Evolutionary conservation across 1,140 invertebrate species (phyloP), one percentile per base, ranked within the genome.

Genomic region (Drosophila micromelanica): DNA sequence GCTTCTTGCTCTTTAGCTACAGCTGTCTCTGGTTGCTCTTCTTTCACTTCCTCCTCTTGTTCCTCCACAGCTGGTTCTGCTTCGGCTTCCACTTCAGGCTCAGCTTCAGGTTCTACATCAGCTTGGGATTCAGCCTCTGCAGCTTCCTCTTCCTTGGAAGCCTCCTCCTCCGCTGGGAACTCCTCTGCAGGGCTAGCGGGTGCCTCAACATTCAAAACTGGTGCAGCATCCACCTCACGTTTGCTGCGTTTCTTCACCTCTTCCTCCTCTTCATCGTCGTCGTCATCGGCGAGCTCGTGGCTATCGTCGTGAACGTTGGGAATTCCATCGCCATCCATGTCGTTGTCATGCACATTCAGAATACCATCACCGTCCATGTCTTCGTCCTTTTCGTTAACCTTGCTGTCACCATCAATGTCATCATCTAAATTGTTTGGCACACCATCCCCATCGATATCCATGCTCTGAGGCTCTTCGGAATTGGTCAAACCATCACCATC

Each of bases 271-370:
- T 82, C 80, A 37, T 73, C 72, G 7, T 80, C 90, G 30, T 91
- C 81, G 17, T 54, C 70, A 15, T 49, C 46, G 12, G n/a, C n/a
- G 7, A 45, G 52, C 12, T 74, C 75, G 3, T 71, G 64, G 38
- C 72, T 80, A 40, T 87, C 76, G 48, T 92, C 90, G n/a, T 90
- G 87, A 13, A 67, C 72, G 51, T 89, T 90, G 45, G 80, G 79
- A 40, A 91, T 80, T 1, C 86, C 80, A 37, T 93, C 90, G 46
- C 93, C 93, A 49, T 79, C 91, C 0, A 93, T 91, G 30, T 93
- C 62, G 0, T 92, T 81, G 46, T 92, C 93, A 56, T 92, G 56
- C 43, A 68, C 74, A 52, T 91, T 91, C 6, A 68, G 46, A 37
- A 90, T 86, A 20, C 81, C 82, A 76, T 91, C 87, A 6, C 90